Evolutionary conservation across 2,888 invertebrate genomes (phyloP).

Genomic region (Sinodicranocentrus sp.): DNA sequence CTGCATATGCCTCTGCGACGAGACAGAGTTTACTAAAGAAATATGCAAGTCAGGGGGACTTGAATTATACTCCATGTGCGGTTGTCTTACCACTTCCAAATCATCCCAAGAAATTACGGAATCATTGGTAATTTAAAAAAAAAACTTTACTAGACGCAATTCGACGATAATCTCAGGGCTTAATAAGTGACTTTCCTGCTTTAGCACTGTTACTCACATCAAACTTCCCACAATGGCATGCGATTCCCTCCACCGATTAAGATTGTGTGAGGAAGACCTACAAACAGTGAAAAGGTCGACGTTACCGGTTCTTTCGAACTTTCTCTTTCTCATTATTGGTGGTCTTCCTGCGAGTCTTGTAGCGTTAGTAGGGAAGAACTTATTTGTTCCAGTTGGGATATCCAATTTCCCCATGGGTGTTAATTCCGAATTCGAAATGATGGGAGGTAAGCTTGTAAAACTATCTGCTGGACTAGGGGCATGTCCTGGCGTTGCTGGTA

Average conservation of each 20-base stretch:
- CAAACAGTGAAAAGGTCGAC: constrained; percentile 5
- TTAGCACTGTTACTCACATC: constrained; percentile 19
- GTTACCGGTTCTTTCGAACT: constrained; percentile 2
- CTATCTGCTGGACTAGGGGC: neutral
- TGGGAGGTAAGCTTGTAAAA: neutral
- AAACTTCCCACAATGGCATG: neutral
- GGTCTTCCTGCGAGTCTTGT: neutral
- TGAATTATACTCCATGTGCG: neutral
- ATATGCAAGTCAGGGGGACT: neutral
- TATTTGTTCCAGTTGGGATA: constrained; percentile 15
- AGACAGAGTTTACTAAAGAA: neutral
- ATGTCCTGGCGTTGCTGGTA: constrained; percentile 1
- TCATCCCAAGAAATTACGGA: constrained; percentile 31
- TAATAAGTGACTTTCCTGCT: too few species aligned
- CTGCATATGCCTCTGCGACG: constrained; percentile 9
- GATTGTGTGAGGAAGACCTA: constrained; percentile 10
- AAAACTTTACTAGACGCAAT: too few species aligned
- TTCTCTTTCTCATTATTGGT: constrained; percentile 12
- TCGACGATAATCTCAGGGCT: too few species aligned
- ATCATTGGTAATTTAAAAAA: constrained; percentile 16
- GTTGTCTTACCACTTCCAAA: constrained; percentile 29
- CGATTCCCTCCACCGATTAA: neutral
- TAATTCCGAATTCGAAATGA: neutral
- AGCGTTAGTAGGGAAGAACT: neutral
- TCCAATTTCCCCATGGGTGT: constrained; percentile 30